phyloP scores from a whole-genome alignment of 2,888 invertebrate genomes.

The Spodoptera picta region DNA sequence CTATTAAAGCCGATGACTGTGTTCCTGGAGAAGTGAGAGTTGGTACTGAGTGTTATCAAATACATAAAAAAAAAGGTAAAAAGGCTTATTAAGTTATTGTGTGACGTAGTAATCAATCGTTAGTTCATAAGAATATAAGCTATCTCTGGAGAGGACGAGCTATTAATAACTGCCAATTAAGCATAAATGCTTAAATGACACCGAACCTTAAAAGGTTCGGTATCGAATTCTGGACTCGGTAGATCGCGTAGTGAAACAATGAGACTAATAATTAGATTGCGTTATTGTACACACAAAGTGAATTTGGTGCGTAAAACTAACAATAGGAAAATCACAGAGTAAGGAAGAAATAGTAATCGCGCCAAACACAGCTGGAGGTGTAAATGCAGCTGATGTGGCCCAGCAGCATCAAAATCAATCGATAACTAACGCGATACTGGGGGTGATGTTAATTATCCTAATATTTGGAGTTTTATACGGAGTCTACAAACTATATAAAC shows the following conservation, averaged over 20 bases:
- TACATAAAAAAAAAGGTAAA: neutral
- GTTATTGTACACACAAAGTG: constrained; percentile 4
- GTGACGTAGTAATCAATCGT: too few species aligned
- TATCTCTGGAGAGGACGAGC: too few species aligned
- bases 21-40: neutral
- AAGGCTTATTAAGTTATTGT: too few species aligned
- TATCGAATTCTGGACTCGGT: neutral
- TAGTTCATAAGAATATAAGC: too few species aligned
- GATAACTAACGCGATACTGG: constrained; percentile 1
- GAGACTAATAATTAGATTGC: neutral
- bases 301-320: constrained; percentile 1
- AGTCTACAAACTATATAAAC: constrained; percentile 1
- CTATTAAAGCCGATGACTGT: neutral
- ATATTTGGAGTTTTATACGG: constrained; percentile 6
- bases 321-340: neutral
- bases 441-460: constrained; percentile 2
- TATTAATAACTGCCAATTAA: too few species aligned
- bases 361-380: constrained; percentile 2
- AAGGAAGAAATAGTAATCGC: constrained; percentile 7
- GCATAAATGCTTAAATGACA: neutral
- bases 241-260: constrained; percentile 3
- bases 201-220: neutral
- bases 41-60: neutral
- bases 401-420: constrained; percentile 6
- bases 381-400: constrained; percentile 2